These are phyloP conservation scores for Melanocharis versteri DNA, from an alignment of 2,113 vertebrate species.

Conservation along the genomic window DNA sequence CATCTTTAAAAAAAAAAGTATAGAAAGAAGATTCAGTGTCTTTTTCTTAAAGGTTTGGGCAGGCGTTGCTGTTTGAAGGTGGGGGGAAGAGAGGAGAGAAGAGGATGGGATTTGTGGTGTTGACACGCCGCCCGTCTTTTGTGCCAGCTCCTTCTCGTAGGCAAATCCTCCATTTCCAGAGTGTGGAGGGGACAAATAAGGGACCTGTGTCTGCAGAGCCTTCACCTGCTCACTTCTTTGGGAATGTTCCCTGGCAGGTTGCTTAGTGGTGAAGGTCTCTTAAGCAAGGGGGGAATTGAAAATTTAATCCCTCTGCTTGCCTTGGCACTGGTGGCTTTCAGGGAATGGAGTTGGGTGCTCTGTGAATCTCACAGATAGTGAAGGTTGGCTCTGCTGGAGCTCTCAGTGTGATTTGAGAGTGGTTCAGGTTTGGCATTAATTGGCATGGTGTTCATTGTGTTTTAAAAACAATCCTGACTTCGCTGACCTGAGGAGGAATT, in stretches of 20 bases:
- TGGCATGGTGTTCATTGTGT: neutral
- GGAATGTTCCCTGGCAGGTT: neutral
- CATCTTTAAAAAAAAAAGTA: neutral
- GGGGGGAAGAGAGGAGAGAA: neutral
- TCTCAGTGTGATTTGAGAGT: neutral
- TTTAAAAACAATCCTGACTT: neutral
- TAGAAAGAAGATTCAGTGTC: neutral
- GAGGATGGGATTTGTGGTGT: neutral
- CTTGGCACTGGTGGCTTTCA: neutral
- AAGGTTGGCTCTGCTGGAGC: neutral
- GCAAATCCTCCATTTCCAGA: neutral
- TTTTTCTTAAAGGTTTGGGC: neutral
- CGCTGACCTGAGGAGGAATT: neutral
- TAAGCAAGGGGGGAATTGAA: neutral
- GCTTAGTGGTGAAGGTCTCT: neutral
- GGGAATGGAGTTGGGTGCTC: neutral
- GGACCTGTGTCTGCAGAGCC: neutral
- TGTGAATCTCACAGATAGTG: neutral
- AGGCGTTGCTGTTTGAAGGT: neutral
- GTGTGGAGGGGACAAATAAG: neutral
- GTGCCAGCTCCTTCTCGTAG: neutral
- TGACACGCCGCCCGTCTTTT: accelerated
- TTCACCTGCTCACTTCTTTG: neutral
- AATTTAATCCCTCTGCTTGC: neutral
- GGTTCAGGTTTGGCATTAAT: neutral